These are phyloP conservation scores for Watsonalla binaria DNA, from an alignment of 2,888 invertebrate genomes.

Conservation along the genomic window DNA sequence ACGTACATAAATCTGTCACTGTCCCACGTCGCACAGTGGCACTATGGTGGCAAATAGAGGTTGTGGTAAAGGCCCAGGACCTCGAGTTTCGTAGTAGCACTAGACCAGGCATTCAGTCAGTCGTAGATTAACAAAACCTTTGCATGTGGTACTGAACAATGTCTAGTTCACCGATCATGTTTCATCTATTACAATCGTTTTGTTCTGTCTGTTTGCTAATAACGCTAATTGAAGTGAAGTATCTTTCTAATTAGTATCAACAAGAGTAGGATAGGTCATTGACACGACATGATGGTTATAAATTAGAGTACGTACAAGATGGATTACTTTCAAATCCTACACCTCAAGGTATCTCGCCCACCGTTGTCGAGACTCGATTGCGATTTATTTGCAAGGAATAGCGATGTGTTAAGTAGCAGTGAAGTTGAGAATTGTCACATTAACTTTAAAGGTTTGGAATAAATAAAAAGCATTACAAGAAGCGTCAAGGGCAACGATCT, in stretches of 20 bases:
- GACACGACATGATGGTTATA: not conserved
- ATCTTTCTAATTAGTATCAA: conserved; percentile 11
- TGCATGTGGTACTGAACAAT: not conserved
- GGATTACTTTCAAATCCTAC: conserved; percentile 39
- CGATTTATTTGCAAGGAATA: conserved; percentile 33
- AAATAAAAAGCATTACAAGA: too few relatives aligned
- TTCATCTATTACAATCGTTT: not conserved
- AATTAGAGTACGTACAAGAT: conserved; percentile 10
- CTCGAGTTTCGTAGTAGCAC: too few relatives aligned
- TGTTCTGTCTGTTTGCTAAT: not conserved
- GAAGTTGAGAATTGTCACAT: too few relatives aligned
- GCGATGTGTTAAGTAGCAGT: conserved; percentile 12
- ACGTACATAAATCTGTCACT: too few relatives aligned
- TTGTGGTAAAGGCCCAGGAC: too few relatives aligned
- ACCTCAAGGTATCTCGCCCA: conserved; percentile 42
- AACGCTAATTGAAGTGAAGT: conserved; percentile 5
- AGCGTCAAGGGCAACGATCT: too few relatives aligned
- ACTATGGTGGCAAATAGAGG: too few relatives aligned
- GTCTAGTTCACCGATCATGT: not conserved
- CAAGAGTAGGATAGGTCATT: not conserved
- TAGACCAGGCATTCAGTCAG: too few relatives aligned
- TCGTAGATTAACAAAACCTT: too few relatives aligned
- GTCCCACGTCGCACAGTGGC: too few relatives aligned
- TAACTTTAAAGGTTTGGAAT: too few relatives aligned
- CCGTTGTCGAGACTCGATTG: conserved; percentile 32